phyloP scores from a whole-genome alignment of 2,113 vertebrate genomes.

The Crypturellus undulatus region DNA sequence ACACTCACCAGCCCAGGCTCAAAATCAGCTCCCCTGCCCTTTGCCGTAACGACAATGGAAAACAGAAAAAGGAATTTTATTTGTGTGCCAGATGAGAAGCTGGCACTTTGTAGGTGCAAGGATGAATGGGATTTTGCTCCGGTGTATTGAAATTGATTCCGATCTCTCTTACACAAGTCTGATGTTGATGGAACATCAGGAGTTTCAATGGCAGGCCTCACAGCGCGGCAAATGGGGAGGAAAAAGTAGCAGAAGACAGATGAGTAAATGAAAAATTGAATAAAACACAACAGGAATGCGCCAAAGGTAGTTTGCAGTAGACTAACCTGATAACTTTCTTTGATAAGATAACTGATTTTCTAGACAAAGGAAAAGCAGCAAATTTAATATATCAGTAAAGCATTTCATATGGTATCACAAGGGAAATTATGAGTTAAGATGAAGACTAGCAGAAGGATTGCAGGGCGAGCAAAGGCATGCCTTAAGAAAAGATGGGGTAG shows the following conservation, averaged over 20 bases:
- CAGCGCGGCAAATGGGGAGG: neutral
- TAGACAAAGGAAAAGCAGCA: slow-evolving; percentile 14
- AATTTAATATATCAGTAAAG: slow-evolving; percentile 26
- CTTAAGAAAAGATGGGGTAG: neutral
- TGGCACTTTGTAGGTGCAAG: neutral
- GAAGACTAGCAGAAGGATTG: slow-evolving; percentile 13
- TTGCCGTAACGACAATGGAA: slow-evolving; percentile 47
- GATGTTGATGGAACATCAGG: slow-evolving; percentile 16
- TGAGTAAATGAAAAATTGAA: slow-evolving; percentile 29
- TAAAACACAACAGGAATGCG: slow-evolving; percentile 45
- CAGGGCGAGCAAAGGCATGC: neutral
- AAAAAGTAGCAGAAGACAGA: neutral
- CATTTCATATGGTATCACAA: slow-evolving; percentile 45
- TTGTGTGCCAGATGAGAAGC: slow-evolving; percentile 1
- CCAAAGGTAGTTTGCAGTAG: slow-evolving; percentile 15
- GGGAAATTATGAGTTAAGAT: slow-evolving; percentile 1
- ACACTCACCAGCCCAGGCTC: slow-evolving; percentile 25
- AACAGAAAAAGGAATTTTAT: neutral
- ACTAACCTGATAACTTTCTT: slow-evolving; percentile 24
- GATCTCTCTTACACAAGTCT: slow-evolving; percentile 51
- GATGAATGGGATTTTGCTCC: slow-evolving; percentile 4
- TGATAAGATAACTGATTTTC: slow-evolving; percentile 44
- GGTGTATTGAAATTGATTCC: neutral
- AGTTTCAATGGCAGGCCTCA: neutral
- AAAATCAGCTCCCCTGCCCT: slow-evolving; percentile 47